A percentile compares a stretch with the other conserved stretches of the same genome.
Conservation (phyloP, 2,797 vertebrate species). For the Dromococcyx pavoninus region DNA sequence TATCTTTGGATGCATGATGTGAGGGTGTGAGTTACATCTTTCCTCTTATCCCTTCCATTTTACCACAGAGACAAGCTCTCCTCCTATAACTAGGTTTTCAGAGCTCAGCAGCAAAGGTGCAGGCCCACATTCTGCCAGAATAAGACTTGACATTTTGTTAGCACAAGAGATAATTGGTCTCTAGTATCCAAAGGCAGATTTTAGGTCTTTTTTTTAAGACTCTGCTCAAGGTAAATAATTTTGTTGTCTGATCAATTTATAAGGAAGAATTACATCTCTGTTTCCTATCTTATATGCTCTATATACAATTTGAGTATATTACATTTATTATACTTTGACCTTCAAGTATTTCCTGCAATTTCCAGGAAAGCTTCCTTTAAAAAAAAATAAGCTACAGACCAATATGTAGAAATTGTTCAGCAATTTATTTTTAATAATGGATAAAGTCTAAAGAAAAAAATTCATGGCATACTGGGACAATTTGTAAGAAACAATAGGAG, state of each 20-base stretch:
- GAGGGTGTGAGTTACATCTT: neutral
- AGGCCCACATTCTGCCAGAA: neutral
- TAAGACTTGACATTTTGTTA: conserved; percentile 4
- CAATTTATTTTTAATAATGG: neutral
- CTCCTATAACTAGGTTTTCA: neutral
- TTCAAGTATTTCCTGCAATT: neutral
- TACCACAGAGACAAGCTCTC: neutral
- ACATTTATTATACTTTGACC: neutral
- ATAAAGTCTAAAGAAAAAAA: neutral
- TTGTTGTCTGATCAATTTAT: neutral
- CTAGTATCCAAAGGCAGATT: neutral
- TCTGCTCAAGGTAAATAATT: neutral
- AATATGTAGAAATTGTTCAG: neutral
- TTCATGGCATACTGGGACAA: neutral
- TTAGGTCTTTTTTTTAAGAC: neutral
- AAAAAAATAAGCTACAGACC: neutral
- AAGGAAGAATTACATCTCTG: neutral
- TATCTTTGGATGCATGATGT: neutral
- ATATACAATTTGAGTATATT: neutral
- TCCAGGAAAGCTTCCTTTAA: neutral
- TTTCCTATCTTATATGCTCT: neutral
- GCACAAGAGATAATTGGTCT: neutral
- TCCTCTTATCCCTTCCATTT: neutral
- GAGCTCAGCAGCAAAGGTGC: neutral
- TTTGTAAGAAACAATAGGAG: neutral